Base-by-base conservation (phyloP, 1,140 invertebrate genomes). In the Ladona fulva region DNA sequence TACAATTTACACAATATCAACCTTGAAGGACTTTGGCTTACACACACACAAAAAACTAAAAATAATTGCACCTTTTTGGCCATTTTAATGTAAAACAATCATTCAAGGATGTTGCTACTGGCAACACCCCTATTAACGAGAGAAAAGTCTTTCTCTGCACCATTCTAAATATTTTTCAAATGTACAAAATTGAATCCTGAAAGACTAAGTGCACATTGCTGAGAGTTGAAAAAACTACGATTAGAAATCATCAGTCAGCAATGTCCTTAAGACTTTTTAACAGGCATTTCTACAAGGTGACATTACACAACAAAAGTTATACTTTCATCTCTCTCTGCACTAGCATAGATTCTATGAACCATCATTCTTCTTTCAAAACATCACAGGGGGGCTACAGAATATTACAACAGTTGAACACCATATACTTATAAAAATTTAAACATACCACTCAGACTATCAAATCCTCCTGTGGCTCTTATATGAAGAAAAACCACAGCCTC, bases 81-180 rank as follows among this genome's bases (percentile, higher is more conserved):
- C 52, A 66, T 66, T 66, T 66, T 66, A 66, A 66, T 66, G 52
- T 66, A 66, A 66, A 66, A 66, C 52, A 66, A 66, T 66, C 52
- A 66, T 66, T 66, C n/a, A 66, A 66, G 52, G 14, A 22, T 66
- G 52, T 66, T 66, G 52, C n/a, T 66, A 66, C 52, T 12, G 5
- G 52, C 52, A 66, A 66, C 52, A 66, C 12, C 52, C n/a, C 52
- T 12, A 66, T 22, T 22, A 66, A 66, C 52, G 3, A 66, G 52
- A 66, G 52, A 66, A 66, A 19, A 66, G 52, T 66, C 52, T 66
- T 66, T 66, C 52, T 66, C 52, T 66, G 52, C 52, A 66, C 52
- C 52, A 22, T 6, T 66, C 29, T 37, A 37, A 37, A 37, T 37
- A 37, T 37, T 66, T 66, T 66, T 66, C n/a, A 19, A 66, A 66